Conservation (phyloP, 2,113 vertebrate species). For the Colius striatus region DNA sequence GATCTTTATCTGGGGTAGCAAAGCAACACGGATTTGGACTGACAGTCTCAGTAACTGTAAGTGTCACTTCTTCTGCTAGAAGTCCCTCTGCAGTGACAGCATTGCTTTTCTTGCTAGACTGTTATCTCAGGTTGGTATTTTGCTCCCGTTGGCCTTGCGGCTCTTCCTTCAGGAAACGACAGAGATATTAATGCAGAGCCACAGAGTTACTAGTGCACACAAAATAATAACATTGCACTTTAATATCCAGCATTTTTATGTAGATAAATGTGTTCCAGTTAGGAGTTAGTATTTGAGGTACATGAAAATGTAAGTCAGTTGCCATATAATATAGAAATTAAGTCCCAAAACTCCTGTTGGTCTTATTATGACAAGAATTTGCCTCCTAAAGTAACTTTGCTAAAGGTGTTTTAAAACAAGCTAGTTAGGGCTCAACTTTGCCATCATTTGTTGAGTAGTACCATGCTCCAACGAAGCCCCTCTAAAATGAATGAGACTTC, state of each 20-base stretch:
- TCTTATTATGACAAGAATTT: not conserved
- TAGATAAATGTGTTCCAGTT: not conserved
- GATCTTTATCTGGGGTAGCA: not conserved
- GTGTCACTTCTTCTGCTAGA: not conserved
- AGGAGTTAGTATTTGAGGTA: not conserved
- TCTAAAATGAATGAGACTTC: not conserved
- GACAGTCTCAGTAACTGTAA: conserved; percentile 18
- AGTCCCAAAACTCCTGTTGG: not conserved
- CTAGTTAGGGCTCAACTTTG: not conserved
- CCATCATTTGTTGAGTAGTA: not conserved
- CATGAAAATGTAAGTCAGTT: not conserved
- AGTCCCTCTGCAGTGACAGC: conserved; percentile 22
- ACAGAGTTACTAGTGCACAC: not conserved
- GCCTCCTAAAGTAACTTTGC: not conserved
- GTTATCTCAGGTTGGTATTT: not conserved
- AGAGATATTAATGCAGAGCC: not conserved
- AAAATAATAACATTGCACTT: not conserved
- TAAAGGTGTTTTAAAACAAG: not conserved
- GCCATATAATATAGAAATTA: not conserved
- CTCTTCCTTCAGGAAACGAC: not conserved
- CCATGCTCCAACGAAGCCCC: not conserved
- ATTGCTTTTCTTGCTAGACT: not conserved
- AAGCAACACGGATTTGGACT: not conserved
- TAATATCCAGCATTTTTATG: not conserved
- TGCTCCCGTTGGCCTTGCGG: accelerated